These are phyloP conservation scores for Drosophila rufa DNA, from an alignment of 1,140 invertebrate species.

Conservation along the genomic window DNA sequence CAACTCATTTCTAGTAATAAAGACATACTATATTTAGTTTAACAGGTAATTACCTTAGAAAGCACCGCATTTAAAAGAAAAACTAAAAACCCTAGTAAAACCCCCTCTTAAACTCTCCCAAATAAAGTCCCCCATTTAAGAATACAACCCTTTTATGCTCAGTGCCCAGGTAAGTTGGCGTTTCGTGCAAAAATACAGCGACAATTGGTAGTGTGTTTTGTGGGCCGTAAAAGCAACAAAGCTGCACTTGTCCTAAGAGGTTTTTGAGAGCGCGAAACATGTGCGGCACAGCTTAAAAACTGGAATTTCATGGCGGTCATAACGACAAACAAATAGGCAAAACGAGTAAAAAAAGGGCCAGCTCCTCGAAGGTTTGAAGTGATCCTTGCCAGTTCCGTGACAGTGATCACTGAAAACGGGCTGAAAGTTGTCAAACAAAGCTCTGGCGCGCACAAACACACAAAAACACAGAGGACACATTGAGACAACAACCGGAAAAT, in stretches of 20 bases:
- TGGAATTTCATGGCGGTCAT: conserved; percentile 36
- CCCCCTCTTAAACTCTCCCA: neutral
- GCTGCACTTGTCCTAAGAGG: conserved; percentile 46
- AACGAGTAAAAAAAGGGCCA: neutral
- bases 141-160: neutral
- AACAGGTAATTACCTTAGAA: neutral
- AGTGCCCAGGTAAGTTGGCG: conserved; percentile 9
- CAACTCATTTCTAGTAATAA: neutral
- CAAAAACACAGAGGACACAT: conserved; percentile 12
- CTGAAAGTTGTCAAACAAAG: conserved; percentile 33
- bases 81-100: neutral
- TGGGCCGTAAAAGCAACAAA: conserved; percentile 36
- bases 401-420: conserved; percentile 33
- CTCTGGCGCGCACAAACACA: conserved; percentile 2
- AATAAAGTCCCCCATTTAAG: neutral
- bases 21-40: neutral
- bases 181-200: conserved; percentile 17
- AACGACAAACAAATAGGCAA: conserved; percentile 16
- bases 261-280: conserved; percentile 51
- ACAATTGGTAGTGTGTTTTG: conserved; percentile 30
- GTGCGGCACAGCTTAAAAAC: conserved; percentile 32
- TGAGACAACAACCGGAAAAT: conserved; percentile 74
- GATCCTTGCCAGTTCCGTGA: conserved; percentile 33
- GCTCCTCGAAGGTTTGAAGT: conserved; percentile 1
- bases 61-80: neutral